These are phyloP conservation scores for Nycticebus coucang DNA, from an alignment of 2,113 vertebrate species.

Conservation along the genomic window DNA sequence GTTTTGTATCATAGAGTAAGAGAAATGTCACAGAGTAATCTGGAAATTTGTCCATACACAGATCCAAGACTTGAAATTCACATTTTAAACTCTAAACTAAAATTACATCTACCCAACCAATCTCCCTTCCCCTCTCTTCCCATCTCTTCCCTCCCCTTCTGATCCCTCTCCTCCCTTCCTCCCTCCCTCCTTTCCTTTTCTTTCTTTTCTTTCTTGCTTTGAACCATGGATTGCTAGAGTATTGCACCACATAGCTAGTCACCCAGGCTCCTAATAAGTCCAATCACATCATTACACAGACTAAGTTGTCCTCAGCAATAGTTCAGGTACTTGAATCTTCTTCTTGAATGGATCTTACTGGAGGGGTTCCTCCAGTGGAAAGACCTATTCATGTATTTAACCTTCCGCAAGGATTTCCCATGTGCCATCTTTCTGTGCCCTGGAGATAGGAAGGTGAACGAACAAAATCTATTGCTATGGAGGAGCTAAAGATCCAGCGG, in stretches of 20 bases:
- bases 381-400: neutral
- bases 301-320: neutral
- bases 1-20: neutral
- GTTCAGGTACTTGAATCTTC: neutral
- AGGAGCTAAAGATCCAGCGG: neutral
- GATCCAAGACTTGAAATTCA: neutral
- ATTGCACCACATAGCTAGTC: neutral
- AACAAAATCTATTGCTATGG: neutral
- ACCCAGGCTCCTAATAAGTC: neutral
- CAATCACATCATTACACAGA: neutral
- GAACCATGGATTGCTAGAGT: neutral
- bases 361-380: neutral
- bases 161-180: too few species aligned
- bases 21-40: neutral
- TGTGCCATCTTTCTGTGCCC: neutral
- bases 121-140: too few species aligned
- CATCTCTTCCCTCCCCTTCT: too few species aligned
- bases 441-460: neutral
- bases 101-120: neutral
- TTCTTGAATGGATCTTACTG: neutral
- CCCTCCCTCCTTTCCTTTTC: neutral
- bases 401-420: neutral
- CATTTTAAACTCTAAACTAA: conserved; percentile 17
- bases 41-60: neutral
- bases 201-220: neutral